Evolutionary conservation across 2,797 vertebrate species (phyloP), one percentile per base, ranked within the genome.

Genomic region (Triplophysa bombifrons): DNA sequence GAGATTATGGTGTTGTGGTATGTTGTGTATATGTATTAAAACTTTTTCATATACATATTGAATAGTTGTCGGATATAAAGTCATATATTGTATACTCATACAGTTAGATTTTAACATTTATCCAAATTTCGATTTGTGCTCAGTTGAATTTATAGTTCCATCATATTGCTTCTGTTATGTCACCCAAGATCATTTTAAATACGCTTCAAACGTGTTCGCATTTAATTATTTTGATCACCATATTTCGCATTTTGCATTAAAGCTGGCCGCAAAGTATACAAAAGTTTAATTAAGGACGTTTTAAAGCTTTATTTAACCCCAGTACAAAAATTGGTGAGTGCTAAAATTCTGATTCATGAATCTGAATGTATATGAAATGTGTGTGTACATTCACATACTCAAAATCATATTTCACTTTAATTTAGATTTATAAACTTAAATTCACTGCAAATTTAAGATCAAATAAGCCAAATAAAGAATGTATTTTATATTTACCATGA

Each of bases 101-200:
- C 85, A 81, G 74, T 85, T 58, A 60, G 38, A 88, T 82, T 55
- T 80, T 19, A 83, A 78, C 82, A 56, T 81, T 20, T 76, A 77
- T 79, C 60, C 61, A 71, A 75, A 77, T 83, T 64, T 66, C 71
- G 48, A 58, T 91, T 92, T 93, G 91, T 92, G 91, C 91, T 93
- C 89, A 85, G 84, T 87, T 84, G 74, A 76, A 72, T 88, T 75
- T 79, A 6, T 58, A 38, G 46, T 81, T 60, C 41, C 51, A 75
- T 72, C 46, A 63, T 85, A 90, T 89, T 92, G 88, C 89, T 89
- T 65, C 75, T 87, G 82, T 73, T 88, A 61, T 91, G 76, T 84
- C 81, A 84, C 84, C 86, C 88, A 87, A 86, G 84, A 86, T 85
- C 84, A 81, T 82, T 82, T 80, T 82, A 81, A 87, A 87, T 89